Evolutionary conservation across 1,140 invertebrate species (phyloP).

Genomic region (Drosophila sp.): DNA sequence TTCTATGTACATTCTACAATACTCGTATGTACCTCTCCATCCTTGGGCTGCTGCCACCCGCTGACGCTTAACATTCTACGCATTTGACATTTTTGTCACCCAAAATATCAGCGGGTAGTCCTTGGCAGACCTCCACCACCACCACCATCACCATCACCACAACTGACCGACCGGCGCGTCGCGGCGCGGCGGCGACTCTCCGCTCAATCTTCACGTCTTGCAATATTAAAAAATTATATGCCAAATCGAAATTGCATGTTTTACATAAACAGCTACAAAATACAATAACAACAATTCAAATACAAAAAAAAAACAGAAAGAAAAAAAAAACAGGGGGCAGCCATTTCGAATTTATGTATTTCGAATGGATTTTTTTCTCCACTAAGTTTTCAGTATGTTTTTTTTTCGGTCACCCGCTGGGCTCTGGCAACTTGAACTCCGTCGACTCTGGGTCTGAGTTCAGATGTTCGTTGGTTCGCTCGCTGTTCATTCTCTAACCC

Average conservation of each 20-base stretch:
- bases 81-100: slow-evolving; percentile 80
- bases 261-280: slow-evolving; percentile 65
- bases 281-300: slow-evolving; percentile 43
- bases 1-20: background rate
- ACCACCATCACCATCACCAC: background rate
- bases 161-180: background rate
- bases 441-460: slow-evolving; percentile 17
- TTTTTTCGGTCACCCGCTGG: slow-evolving; percentile 62
- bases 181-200: background rate
- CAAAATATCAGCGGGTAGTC: slow-evolving; percentile 67
- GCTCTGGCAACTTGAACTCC: slow-evolving; percentile 41
- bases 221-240: slow-evolving; percentile 79
- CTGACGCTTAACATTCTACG: slow-evolving; percentile 46
- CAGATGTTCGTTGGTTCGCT: slow-evolving; percentile 6
- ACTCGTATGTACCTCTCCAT: background rate
- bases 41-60: background rate
- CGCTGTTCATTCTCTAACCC: slow-evolving; percentile 57
- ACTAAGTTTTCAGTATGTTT: slow-evolving; percentile 1
- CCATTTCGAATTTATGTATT: slow-evolving; percentile 48
- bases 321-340: slow-evolving; percentile 4
- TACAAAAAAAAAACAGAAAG: slow-evolving; percentile 15
- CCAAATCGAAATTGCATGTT: slow-evolving; percentile 80
- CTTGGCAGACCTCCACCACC: slow-evolving; percentile 9
- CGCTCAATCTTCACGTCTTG: background rate
- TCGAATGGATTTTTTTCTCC: slow-evolving; percentile 59